Evolutionary conservation across 1,140 invertebrate genomes (phyloP), one percentile per base, ranked within the genome.

Genomic region (Nasonia vitripennis): DNA sequence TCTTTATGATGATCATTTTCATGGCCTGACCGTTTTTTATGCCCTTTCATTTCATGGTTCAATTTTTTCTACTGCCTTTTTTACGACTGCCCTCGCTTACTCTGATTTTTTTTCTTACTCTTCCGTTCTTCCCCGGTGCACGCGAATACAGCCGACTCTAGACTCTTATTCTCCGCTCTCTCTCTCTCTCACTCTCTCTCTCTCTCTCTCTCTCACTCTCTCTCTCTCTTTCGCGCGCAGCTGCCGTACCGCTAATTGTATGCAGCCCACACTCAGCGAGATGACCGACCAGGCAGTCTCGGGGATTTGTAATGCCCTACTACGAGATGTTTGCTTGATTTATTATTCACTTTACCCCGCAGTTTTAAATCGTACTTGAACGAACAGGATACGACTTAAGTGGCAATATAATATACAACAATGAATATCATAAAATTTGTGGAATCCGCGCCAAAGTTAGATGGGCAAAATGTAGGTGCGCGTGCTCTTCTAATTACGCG

Each of bases 11-110:
- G 48, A 78, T 86, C 79, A 74, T 86, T 78, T 82, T 82, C 73
- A 86, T 78, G 73, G 79, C 68, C 41, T 12, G 41, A 20, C 34
- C 62, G 62, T 62, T 70, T 70, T 86, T 83, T 81, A 80, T 81
- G 81, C 27, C 73, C 67, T 86, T 86, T 80, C 81, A 78, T 83
- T 86, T 86, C 85, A 83, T 70, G 81, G 80, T 81, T 86, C 81
- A 81, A 83, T 80, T 86, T 86, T 82, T 81, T 79, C 73, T 45
- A 55, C 34, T 34, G 2, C 48, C 20, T 75, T 71, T 73, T 75
- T 86, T 82, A 86, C 81, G 81, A 82, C 79, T 78, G 31, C 20
- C 75, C 67, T 55, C 34, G 10, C n/a, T 68, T 73, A 34, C 73
- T 86, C 45, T 78, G 23, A 81, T 81, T 81, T 41, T 62, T 27